Base-by-base conservation (phyloP, 2,113 vertebrate species). In the Seriola quinqueradiata region DNA sequence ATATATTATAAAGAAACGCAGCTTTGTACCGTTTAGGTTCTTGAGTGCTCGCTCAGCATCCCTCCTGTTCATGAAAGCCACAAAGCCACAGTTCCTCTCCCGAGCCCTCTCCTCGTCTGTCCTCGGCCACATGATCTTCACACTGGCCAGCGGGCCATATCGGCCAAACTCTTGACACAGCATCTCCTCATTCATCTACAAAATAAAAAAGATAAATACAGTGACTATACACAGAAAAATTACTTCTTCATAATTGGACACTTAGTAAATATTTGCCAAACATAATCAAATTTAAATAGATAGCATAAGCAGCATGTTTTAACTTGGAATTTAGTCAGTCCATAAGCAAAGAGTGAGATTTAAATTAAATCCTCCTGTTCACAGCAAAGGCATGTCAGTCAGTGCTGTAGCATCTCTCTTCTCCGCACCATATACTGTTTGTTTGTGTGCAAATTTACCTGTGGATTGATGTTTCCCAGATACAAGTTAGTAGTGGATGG, bases 81-180 rank as follows among this genome's bases (percentile, higher is more conserved):
- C 98, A 95, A 99, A 99, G 70, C 98, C 98, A 94, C 98, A 99
- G 91, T 99, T 99, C 91, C 98, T 97, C 89, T 99, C 98, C 90
- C 98, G 96, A 73, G 98, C 98, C 94, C 98, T 96, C 92, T 99
- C 98, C 93, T 99, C 98, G 82, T 99, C 98, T 19, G 98, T 99
- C 95, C 98, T 96, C 11, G 98, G 98, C 98, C 98, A 99, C 98
- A 99, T 99, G 90, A 99, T 99, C 95, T 99, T 99, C 89, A 99
- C 98, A 82, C 98, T 99, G 1, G 98, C 98, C 92, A 99, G 92
- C 0, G 98, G 98, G 63, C 98, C 98, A 81, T 98, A 99, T 65
- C 97, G 96, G 58, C 98, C 98, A 94, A 99, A 99, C 91, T 99
- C 98, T 89, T 99, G 98, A 90, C 98, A 99, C 54, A 99, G 90